These are phyloP conservation scores for Coenobita brevimanus DNA, from an alignment of 1,140 invertebrate species.

Conservation along the genomic window DNA sequence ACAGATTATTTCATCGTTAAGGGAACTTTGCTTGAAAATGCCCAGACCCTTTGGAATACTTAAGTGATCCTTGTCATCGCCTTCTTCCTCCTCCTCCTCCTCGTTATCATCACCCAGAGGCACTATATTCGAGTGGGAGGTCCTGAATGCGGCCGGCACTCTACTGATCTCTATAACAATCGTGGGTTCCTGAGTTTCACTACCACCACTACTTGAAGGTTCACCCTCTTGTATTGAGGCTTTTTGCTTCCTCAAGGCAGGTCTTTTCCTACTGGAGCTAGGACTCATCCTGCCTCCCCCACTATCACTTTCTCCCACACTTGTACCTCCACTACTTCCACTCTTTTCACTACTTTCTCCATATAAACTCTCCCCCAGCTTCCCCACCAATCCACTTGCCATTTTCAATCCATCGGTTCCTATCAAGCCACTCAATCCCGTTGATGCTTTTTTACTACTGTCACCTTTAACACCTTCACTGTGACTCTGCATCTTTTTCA, in stretches of 20 bases:
- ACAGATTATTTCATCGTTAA: slow-evolving; percentile 90
- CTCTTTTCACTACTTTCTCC: not conserved
- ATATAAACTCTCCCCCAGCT: not conserved
- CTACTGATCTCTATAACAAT: slow-evolving; percentile 69
- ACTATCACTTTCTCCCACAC: slow-evolving; percentile 8
- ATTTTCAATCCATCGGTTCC: not conserved
- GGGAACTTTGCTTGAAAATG: slow-evolving; percentile 85
- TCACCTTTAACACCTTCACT: not conserved
- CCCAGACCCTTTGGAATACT: slow-evolving; percentile 64
- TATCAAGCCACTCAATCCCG: not conserved
- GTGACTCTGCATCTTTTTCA: slow-evolving; percentile 5
- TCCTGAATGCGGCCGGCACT: slow-evolving; percentile 43
- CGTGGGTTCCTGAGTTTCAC: slow-evolving; percentile 43
- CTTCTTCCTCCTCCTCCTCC: slow-evolving; percentile 37
- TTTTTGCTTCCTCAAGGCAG: slow-evolving; percentile 66
- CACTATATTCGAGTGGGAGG: too few relatives aligned
- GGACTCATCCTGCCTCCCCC: not conserved
- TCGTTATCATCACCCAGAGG: not conserved
- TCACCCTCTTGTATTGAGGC: slow-evolving; percentile 68
- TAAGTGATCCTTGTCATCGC: slow-evolving; percentile 64
- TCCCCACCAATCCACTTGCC: not conserved
- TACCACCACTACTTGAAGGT: slow-evolving; percentile 30
- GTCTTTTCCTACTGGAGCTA: slow-evolving; percentile 58
- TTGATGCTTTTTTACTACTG: not conserved
- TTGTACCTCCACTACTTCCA: slow-evolving; percentile 6